Evolutionary conservation across 2,888 invertebrate species (phyloP), one percentile per base, ranked within the genome.

Genomic region (Pseudococcus jackbeardsleyi): DNA sequence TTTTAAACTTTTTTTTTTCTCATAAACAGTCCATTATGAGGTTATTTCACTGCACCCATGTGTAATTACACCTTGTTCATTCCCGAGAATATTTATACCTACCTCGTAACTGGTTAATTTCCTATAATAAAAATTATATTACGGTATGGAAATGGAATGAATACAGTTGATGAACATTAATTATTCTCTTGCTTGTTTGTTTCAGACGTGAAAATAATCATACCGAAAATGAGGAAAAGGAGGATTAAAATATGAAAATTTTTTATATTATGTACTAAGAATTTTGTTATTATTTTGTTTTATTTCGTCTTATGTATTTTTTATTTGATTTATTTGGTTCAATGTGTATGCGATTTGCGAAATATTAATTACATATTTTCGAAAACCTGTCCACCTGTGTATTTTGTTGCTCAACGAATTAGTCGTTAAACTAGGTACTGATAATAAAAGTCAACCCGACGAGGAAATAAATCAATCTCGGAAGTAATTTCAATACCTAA

Each of bases 261-360:
- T 72, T 79, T 79, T 79, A 79, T 79, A 79, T 79, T 79, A 42
- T 79, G 8, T 79, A 26, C 42, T 79, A 79, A 79, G 79, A 42
- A 3, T 79, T 79, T 79, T 79, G 79, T 79, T 79, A 79, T 79
- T n/a, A 79, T 42, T 79, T 79, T 79, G 79, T 79, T 79, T 79
- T 79, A 79, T 42, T 79, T 79, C 79, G 8, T 42, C n/a, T 79
- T 79, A 42, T 79, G 6, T 79, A 7, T 42, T 79, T 19, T 79
- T 42, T 42, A 9, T 8, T 42, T 42, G 6, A 79, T 42, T 42
- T 17, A 79, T 79, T 42, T 79, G 79, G 79, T 79, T 79, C 42
- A 79, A 42, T 79, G 79, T 79, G 42, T 79, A 77, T 79, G 42
- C 33, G 26, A 79, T 42, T 33, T 68, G 9, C 26, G 26, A 68